Evolutionary conservation across 2,113 vertebrate genomes (phyloP).

Genomic region (Prunella fulvescens): DNA sequence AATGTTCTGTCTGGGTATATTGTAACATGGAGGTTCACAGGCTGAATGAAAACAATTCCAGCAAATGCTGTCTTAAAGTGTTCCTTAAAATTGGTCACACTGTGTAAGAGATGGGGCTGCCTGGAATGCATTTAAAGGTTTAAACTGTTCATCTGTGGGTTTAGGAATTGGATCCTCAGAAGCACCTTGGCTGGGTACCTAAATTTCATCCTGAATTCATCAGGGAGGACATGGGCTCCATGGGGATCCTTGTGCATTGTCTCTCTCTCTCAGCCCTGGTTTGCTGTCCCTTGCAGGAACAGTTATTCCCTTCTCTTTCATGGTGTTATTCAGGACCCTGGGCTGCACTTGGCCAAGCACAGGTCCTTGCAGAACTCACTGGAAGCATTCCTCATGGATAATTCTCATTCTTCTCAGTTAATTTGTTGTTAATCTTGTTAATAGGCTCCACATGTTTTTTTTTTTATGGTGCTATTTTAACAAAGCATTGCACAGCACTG

Average conservation of each 20-base stretch:
- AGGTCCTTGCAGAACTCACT: not conserved
- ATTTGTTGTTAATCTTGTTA: slow-evolving; percentile 8
- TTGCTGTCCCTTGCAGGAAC: not conserved
- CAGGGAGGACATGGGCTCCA: not conserved
- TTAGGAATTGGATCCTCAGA: not conserved
- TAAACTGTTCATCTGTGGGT: not conserved
- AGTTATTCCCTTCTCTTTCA: not conserved
- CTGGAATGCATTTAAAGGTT: not conserved
- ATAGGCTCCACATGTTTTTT: not conserved
- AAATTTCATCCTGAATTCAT: rapidly evolving
- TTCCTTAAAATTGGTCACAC: not conserved
- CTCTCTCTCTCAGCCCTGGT: not conserved
- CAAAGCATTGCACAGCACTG: not conserved
- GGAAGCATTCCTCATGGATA: not conserved
- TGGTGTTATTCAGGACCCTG: not conserved
- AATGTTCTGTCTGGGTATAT: not conserved
- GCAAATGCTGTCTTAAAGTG: not conserved
- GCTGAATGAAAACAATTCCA: not conserved
- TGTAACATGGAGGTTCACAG: not conserved
- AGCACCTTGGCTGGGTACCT: not conserved
- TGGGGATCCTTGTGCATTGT: not conserved
- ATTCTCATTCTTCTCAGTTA: not conserved
- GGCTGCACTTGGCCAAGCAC: not conserved
- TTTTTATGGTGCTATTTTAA: not conserved
- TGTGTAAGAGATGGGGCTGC: not conserved